phyloP scores from a whole-genome alignment of 2,888 invertebrate species.

The Trisateles emortualis region DNA sequence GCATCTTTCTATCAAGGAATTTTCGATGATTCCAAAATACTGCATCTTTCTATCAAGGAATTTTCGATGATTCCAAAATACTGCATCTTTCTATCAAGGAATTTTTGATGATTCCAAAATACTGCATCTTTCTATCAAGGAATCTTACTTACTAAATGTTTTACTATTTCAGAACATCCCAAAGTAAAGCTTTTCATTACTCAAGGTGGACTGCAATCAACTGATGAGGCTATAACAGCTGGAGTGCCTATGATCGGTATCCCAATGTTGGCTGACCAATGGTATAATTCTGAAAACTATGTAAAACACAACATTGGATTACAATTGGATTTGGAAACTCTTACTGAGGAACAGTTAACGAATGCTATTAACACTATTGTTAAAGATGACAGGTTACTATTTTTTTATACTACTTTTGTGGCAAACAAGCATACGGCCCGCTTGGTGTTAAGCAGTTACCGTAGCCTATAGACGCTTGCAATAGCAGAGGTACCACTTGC shows the following conservation, averaged over 20 bases:
- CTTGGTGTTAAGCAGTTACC: too few relatives aligned
- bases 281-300: conserved; percentile 64
- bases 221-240: conserved; percentile 72
- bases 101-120: too few relatives aligned
- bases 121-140: too few relatives aligned
- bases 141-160: too few relatives aligned
- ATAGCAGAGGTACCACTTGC: too few relatives aligned
- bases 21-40: too few relatives aligned
- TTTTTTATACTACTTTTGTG: not conserved
- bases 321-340: conserved; percentile 52
- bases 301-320: conserved; percentile 59
- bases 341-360: conserved; percentile 54
- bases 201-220: conserved; percentile 76
- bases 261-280: conserved; percentile 74
- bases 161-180: conserved; percentile 62
- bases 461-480: too few relatives aligned
- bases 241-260: conserved; percentile 71
- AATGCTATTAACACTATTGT: conserved; percentile 51
- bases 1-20: too few relatives aligned
- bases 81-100: too few relatives aligned
- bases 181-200: conserved; percentile 74
- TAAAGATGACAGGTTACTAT: conserved; percentile 52
- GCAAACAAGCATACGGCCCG: too few relatives aligned
- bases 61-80: too few relatives aligned
- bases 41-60: too few relatives aligned